Percentiles rank a stretch among this genome's conserved stretches.
Conservation (phyloP, 1,140 invertebrate genomes). For the Nasonia giraulti region DNA sequence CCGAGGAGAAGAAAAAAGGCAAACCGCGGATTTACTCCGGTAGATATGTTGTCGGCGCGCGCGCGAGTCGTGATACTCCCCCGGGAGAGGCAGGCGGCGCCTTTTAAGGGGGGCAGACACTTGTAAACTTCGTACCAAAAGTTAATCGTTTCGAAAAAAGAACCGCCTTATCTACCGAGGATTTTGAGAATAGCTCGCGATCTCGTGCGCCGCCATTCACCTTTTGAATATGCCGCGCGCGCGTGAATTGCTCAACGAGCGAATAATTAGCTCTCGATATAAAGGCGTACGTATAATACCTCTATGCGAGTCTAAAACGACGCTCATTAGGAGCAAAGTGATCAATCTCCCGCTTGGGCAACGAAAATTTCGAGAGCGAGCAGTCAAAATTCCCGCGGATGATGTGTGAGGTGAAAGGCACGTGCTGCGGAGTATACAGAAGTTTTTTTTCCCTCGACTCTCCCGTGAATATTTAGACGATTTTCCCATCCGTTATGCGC, state of each 20-base stretch:
- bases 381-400: constrained; percentile 21
- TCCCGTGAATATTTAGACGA: too few relatives aligned
- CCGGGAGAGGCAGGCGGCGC: constrained; percentile 47
- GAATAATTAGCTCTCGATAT: not conserved
- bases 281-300: not conserved
- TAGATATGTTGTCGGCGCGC: not conserved
- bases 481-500: too few relatives aligned
- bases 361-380: constrained; percentile 25
- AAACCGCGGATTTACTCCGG: not conserved
- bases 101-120: constrained; percentile 53
- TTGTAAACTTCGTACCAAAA: constrained; percentile 45
- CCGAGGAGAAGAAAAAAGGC: constrained; percentile 44
- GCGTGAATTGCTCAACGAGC: not conserved
- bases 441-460: not conserved
- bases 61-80: constrained; percentile 8
- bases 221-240: not conserved
- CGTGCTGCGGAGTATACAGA: not conserved
- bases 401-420: constrained; percentile 46
- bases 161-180: not conserved
- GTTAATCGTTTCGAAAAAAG: not conserved
- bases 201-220: not conserved
- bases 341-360: constrained; percentile 61
- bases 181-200: not conserved
- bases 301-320: not conserved
- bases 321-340: constrained; percentile 36